A percentile compares a stretch with the other conserved stretches of the same genome.
Evolutionary conservation across 1,140 invertebrate species (phyloP).

Genomic region (Saccostrea echinata): DNA sequence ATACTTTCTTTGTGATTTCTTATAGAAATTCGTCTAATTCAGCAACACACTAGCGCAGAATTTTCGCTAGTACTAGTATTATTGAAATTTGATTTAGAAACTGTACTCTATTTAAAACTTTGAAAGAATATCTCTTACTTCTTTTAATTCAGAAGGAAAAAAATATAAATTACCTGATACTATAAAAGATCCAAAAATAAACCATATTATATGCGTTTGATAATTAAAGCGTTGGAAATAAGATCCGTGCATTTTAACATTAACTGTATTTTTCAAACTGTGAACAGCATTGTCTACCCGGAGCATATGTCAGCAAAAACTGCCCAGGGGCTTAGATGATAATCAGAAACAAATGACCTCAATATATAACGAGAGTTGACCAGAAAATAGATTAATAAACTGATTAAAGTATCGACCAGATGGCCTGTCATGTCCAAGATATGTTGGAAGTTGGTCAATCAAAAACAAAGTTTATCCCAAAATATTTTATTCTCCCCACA

Average conservation of each 20-base stretch:
- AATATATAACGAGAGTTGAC: slow-evolving; percentile 17
- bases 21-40: too few species aligned
- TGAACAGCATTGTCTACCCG: background rate
- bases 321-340: background rate
- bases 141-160: background rate
- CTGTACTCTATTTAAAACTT: too few species aligned
- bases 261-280: background rate
- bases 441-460: background rate
- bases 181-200: background rate
- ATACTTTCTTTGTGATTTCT: too few species aligned
- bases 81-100: background rate
- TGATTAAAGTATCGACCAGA: background rate
- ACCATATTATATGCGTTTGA: background rate
- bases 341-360: background rate
- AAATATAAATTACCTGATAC: background rate
- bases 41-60: background rate
- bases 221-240: background rate
- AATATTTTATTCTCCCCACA: too few species aligned
- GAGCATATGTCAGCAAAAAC: background rate
- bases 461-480: background rate
- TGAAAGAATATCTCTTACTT: too few species aligned
- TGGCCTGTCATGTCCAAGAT: slow-evolving; percentile 13
- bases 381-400: slow-evolving; percentile 28
- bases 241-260: background rate
- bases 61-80: background rate